Evolutionary conservation across 2,113 vertebrate genomes (phyloP), one percentile per base, ranked within the genome.

Genomic region (Pogona vitticeps): DNA sequence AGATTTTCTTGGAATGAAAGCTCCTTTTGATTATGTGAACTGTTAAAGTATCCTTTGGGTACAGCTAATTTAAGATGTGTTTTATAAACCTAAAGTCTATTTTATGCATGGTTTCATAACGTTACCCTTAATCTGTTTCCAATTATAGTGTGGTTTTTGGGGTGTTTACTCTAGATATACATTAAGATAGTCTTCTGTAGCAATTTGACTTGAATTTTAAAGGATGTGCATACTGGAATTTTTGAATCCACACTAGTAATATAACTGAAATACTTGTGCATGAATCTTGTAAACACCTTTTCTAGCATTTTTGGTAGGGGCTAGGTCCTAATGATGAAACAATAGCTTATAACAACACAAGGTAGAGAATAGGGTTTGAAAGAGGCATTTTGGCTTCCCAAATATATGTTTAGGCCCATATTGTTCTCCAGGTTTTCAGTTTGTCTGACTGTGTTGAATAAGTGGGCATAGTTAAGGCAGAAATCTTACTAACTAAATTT

Each of bases 91-190:
- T 40, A 68, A 21, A 38, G 84, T 70, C 42, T 17, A 78, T 78
- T 70, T 78, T 70, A 78, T 58, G 65, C 33, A 70, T 40, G 33
- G 58, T 70, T 85, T 63, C 75, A 56, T 42, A 67, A 28, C n/a
- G 65, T 78, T 33, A 23, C 63, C 65, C 76, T 6, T 70, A 85
- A 85, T 85, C 84, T 85, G 63, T 58, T 85, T 85, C 76, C 63
- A 42, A 56, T 85, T 79, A 85, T 58, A 33, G 20, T 38, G 17
- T 2, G 42, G 63, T 70, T 76, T 71, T 78, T 79, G 46, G 61
- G 33, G 9, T 79, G 33, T 78, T 70, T 79, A 70, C 6, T 31
- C 4, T 85, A 84, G 38, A 40, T 85, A 68, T 38, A 6, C 26
- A 59, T 40, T 79, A 56, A 56, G 65, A 85, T 31, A 78, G n/a